These are phyloP conservation scores for Sylvietta virens DNA, from an alignment of 2,113 vertebrate species.

Conservation along the genomic window DNA sequence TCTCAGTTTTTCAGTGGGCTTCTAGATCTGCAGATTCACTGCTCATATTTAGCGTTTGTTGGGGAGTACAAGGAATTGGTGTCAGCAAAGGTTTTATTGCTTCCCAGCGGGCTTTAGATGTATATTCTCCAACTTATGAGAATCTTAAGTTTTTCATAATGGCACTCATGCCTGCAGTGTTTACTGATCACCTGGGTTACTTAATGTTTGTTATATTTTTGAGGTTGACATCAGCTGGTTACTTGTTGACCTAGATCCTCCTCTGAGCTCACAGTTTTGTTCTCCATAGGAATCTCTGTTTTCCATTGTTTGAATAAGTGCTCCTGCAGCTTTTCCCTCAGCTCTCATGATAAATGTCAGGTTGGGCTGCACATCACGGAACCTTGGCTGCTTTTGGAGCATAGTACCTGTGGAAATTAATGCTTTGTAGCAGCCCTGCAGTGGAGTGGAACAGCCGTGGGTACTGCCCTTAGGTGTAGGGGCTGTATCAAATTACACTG, in stretches of 20 bases:
- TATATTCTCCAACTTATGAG: not conserved
- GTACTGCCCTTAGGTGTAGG: not conserved
- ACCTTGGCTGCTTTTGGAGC: not conserved
- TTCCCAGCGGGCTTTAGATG: not conserved
- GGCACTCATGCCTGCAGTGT: not conserved
- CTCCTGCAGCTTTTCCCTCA: not conserved
- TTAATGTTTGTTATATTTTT: not conserved
- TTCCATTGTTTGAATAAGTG: not conserved
- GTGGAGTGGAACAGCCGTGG: not conserved
- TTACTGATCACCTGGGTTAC: not conserved
- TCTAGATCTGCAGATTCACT: not conserved
- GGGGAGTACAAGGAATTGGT: not conserved
- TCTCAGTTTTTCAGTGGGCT: not conserved
- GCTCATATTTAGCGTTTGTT: not conserved
- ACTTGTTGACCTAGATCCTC: not conserved
- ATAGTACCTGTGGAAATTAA: not conserved
- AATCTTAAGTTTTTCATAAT: not conserved
- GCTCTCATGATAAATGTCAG: not conserved
- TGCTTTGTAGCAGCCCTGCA: not conserved
- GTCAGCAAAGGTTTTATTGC: not conserved
- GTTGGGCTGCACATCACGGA: not conserved
- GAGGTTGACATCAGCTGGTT: not conserved
- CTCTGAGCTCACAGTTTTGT: not conserved
- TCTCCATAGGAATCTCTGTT: not conserved
- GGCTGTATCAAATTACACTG: rapidly evolving